A percentile compares a stretch with the other conserved stretches of the same genome.
phyloP scores from a whole-genome alignment of 2,888 invertebrate species.

The Melinaea menophilus region DNA sequence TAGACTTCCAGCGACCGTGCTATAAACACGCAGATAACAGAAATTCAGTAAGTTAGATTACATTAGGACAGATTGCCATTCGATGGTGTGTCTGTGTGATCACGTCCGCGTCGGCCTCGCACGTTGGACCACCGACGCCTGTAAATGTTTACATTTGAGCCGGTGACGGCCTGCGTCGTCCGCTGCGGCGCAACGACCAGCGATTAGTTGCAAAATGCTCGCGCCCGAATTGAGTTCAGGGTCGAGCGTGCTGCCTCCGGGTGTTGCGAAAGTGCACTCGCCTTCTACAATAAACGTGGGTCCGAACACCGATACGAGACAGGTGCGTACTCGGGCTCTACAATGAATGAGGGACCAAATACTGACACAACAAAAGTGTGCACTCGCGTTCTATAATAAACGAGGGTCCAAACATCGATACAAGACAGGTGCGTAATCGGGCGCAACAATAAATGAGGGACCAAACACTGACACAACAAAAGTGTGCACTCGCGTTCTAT shows the following conservation, averaged over 20 bases:
- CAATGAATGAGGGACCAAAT: no score
- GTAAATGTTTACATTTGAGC: conserved; percentile 77
- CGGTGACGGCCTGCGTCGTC: conserved; percentile 55
- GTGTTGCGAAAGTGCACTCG: conserved; percentile 58
- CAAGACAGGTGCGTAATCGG: no score
- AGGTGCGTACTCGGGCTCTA: no score
- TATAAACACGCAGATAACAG: conserved; percentile 6
- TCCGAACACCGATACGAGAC: no score
- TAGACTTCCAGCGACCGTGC: conserved; percentile 23
- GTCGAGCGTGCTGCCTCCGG: conserved; percentile 72
- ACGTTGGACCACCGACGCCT: conserved; percentile 59
- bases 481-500: no score
- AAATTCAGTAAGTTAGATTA: conserved; percentile 11
- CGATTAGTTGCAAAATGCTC: conserved; percentile 76
- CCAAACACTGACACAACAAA: no score
- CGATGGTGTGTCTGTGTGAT: conserved; percentile 46
- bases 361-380: no score
- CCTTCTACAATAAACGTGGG: conserved; percentile 21
- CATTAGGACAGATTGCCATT: conserved; percentile 47
- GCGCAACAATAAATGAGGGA: no score
- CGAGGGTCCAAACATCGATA: no score
- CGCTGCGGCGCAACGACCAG: conserved; percentile 51
- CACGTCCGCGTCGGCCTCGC: conserved; percentile 71
- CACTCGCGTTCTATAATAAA: no score
- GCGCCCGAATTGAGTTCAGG: conserved; percentile 74